Evolutionary conservation across 2,888 invertebrate species (phyloP), one percentile per base, ranked within the genome.

Genomic region (Polylopha cassiicola): DNA sequence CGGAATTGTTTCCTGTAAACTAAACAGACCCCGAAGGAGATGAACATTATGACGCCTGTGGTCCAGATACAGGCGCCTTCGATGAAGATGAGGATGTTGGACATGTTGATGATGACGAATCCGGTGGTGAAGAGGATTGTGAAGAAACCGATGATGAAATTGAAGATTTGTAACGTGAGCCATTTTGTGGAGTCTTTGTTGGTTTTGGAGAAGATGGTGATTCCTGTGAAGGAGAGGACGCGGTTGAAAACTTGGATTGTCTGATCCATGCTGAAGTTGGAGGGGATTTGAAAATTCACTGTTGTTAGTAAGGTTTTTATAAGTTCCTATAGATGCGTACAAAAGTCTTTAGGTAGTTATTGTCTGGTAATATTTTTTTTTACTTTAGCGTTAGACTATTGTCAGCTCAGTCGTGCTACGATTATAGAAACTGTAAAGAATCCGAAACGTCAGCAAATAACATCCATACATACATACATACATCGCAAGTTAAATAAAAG

Each of bases 21-120:
- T 9, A 81, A 47, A 11, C 76, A 81, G 1, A 84, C 53, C 0
- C 61, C 65, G 2, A 81, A 50, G 1, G 77, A 69, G 4, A 80
- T 73, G 0, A 73, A 72, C 73, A 80, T 75, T 2, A 81, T 77
- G 0, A 78, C 58, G 2, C 76, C 79, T 0, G 82, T 82, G 0
- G 73, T 68, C 81, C 84, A 85, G 21, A 82, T 67, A 39, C 78
- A 76, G n/a, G 77, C 73, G 0, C 76, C 77, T 58, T 81, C 67
- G n/a, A 82, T 80, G 29, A 72, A 75, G 1, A 72, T 32, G 0
- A 66, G 44, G 0, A 74, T 46, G 37, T 85, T 55, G 0, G 64
- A 58, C 1, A 43, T 46, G 28, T 67, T 69, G 3, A 47, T 37
- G 0, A 62, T 41, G 0, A 81, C 73, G 41, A 75, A 85, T 2